Conservation (phyloP, 2,797 vertebrate species). For the Schizopygopsis pylzovi region DNA sequence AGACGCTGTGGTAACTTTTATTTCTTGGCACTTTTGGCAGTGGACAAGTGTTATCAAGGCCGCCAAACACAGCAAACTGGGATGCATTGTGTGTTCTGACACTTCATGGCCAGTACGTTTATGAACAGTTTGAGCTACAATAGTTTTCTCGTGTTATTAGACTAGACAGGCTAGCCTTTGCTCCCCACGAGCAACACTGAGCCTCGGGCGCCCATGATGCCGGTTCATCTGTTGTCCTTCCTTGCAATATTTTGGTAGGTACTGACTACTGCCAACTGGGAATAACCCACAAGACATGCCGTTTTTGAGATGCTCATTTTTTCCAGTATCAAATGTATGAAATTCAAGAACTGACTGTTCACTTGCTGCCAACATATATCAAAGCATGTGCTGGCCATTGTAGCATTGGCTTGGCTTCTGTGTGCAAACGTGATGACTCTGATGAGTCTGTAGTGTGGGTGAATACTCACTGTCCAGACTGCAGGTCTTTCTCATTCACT, state of each 20-base stretch:
- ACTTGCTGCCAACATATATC: not conserved
- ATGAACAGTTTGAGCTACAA: not conserved
- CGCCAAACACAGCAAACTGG: not conserved
- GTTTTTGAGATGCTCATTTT: not conserved
- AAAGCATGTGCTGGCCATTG: not conserved
- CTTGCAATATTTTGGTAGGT: not conserved
- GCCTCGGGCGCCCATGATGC: not conserved
- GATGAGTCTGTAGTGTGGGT: not conserved
- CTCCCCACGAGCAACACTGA: not conserved
- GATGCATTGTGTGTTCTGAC: not conserved
- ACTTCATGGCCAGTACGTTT: not conserved
- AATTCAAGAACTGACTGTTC: not conserved
- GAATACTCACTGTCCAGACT: conserved; percentile 91
- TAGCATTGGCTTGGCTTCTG: not conserved
- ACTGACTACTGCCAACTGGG: not conserved
- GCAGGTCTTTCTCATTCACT: conserved; percentile 94
- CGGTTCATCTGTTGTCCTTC: not conserved
- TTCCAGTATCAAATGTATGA: not conserved
- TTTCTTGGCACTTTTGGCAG: not conserved
- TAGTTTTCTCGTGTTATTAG: not conserved
- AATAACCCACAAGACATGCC: not conserved
- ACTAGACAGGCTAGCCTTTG: not conserved
- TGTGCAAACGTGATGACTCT: not conserved
- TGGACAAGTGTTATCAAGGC: not conserved
- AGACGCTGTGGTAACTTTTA: not conserved